Evolutionary conservation across 2,888 invertebrate genomes (phyloP).

Genomic region (Tiliacea aurago): DNA sequence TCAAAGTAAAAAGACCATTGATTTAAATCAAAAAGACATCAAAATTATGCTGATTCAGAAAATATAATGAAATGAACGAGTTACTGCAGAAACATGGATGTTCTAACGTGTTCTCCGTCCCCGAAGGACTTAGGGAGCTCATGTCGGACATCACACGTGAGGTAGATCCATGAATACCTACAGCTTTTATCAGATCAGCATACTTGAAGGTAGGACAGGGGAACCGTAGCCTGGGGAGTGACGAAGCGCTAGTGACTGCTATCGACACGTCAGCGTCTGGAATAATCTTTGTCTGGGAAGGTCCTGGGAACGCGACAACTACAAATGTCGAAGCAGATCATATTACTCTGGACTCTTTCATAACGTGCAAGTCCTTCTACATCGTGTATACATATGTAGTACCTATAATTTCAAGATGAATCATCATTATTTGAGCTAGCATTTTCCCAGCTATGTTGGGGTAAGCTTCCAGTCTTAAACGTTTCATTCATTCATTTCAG

Average conservation of each 20-base stretch:
- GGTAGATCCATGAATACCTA: constrained; percentile 80
- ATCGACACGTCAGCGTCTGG: background rate
- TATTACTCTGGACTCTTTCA: background rate
- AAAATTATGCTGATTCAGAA: background rate
- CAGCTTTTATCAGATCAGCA: background rate
- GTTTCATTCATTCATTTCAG: too few species aligned
- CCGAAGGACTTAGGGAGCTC: constrained; percentile 93
- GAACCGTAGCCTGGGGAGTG: background rate
- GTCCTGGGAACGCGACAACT: background rate
- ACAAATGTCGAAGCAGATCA: background rate
- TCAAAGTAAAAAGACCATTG: too few species aligned
- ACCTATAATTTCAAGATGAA: background rate
- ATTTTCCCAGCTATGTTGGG: too few species aligned
- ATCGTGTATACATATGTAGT: background rate
- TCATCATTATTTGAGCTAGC: too few species aligned
- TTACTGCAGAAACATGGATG: constrained; percentile 86
- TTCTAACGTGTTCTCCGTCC: constrained; percentile 87
- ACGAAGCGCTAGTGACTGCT: background rate
- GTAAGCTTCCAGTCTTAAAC: too few species aligned
- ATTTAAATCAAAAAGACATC: background rate
- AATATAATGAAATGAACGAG: constrained; percentile 81
- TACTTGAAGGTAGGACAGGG: background rate
- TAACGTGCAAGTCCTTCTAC: background rate
- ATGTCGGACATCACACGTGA: constrained; percentile 94
- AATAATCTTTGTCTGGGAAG: too few species aligned